These are phyloP conservation scores for Caenorhabditis uteleia DNA, from an alignment of 2,888 invertebrate genomes.

Conservation along the genomic window DNA sequence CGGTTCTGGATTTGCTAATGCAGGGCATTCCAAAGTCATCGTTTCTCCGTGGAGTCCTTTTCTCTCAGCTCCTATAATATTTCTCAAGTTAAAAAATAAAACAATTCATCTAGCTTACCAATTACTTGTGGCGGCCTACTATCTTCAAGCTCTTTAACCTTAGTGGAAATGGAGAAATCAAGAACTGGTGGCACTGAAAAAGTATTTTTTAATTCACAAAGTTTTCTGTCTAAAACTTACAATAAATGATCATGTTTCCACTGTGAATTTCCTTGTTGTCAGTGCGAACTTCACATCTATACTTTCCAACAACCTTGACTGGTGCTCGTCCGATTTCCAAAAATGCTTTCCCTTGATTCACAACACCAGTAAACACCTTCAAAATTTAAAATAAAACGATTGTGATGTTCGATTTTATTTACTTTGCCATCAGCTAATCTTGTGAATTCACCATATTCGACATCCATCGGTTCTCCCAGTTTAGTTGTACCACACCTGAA, in stretches of 20 bases:
- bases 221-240: slow-evolving; percentile 17
- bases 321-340: slow-evolving; percentile 40
- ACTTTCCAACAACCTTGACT: slow-evolving; percentile 41
- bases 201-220: neutral
- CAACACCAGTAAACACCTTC: slow-evolving; percentile 39
- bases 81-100: too few species aligned
- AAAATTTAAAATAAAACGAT: neutral
- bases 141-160: slow-evolving; percentile 25
- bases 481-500: slow-evolving; percentile 48
- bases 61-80: slow-evolving; percentile 20
- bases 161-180: slow-evolving; percentile 19
- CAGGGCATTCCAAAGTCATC: slow-evolving; percentile 41
- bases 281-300: slow-evolving; percentile 50
- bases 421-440: slow-evolving; percentile 42
- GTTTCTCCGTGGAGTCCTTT: slow-evolving; percentile 31
- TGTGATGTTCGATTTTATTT: too few species aligned
- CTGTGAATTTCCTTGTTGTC: slow-evolving; percentile 38
- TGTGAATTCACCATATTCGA: slow-evolving; percentile 48
- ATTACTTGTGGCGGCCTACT: slow-evolving; percentile 32
- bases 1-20: slow-evolving; percentile 36
- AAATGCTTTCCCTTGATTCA: slow-evolving; percentile 33
- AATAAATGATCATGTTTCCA: slow-evolving; percentile 47
- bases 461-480: slow-evolving; percentile 39
- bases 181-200: slow-evolving; percentile 48
- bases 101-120: too few species aligned